Evolutionary conservation across 2,113 vertebrate genomes (phyloP), one percentile per base, ranked within the genome.

Genomic region (Arenaria interpres): DNA sequence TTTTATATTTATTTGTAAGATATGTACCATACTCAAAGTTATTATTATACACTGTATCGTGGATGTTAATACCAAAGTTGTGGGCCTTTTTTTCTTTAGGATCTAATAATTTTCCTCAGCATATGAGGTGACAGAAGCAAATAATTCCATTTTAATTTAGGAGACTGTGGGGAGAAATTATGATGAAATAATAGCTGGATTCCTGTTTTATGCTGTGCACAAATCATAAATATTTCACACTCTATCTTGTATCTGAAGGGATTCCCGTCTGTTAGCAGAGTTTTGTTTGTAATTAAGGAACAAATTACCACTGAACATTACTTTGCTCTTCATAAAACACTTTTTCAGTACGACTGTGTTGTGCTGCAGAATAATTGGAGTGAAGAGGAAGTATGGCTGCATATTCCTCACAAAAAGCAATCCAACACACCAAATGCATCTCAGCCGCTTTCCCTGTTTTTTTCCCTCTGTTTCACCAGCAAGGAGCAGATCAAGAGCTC

Each of bases 151-250:
- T 88, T 92, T 89, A 85, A 96, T 96, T 94, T 94, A 92, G 84
- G 69, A 95, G 64, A 57, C 88, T 37, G 32, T 19, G 8, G 74
- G 81, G 95, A 91, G 56, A 89, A 93, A 82, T 82, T 33, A 39
- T 25, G 16, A 53, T 76, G 77, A 88, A 85, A 69, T 71, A 92
- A 76, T 94, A 95, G 63, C 37, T 0, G 0, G 22, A 27, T 89
- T 95, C 68, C 67, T 89, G 10, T 35, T 95, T 85, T 79, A 37
- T 79, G 74, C 74, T 62, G 50, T 0, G 0, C 77, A 91, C 54
- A 91, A 96, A 96, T 92, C 87, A 94, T 95, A 95, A 96, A 88
- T 95, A 89, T 96, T 95, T 95, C 78, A 91, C 66, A 67, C n/a
- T 93, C 57, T 85, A 9, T 62, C 86, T 85, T 88, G 12, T 63